Evolutionary conservation across 1,140 invertebrate genomes (phyloP).

Genomic region (Sipha flava): DNA sequence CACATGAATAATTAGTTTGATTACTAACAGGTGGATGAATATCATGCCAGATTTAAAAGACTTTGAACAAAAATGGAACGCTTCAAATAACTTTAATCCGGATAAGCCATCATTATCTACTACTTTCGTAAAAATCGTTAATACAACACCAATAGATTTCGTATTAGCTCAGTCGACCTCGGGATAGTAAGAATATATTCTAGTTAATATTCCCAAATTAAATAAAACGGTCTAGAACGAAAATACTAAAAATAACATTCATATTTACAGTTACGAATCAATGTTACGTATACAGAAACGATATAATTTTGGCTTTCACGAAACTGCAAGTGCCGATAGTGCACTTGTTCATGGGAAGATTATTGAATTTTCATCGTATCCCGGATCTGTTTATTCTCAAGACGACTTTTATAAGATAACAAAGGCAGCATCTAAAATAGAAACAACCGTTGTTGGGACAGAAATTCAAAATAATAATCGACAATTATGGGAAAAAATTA

Average conservation of each 20-base stretch:
- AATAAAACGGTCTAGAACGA: neutral
- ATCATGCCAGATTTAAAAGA: conserved; percentile 70
- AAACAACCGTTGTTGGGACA: conserved; percentile 1
- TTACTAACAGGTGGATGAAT: conserved; percentile 52
- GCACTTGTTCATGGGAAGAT: conserved; percentile 53
- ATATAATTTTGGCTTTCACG: conserved; percentile 74
- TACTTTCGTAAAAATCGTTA: conserved; percentile 53
- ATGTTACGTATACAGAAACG: conserved; percentile 86
- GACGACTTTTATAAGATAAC: conserved; percentile 74
- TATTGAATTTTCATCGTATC: conserved; percentile 75
- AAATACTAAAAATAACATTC: neutral
- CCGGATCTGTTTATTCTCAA: conserved; percentile 72
- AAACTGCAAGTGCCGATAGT: conserved; percentile 45
- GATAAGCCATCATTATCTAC: conserved; percentile 43
- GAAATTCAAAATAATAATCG: conserved; percentile 4
- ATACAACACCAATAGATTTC: conserved; percentile 48
- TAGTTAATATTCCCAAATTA: neutral
- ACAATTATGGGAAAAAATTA: conserved; percentile 11
- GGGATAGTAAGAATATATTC: conserved; percentile 48
- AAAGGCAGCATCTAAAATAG: conserved; percentile 41
- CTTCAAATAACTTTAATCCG: conserved; percentile 37
- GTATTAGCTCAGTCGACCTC: conserved; percentile 62
- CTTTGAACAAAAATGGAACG: conserved; percentile 47
- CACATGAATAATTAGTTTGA: neutral
- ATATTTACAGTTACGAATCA: conserved; percentile 56